Evolutionary conservation across 1,140 invertebrate genomes (phyloP).

Genomic region (Portunus trituberculatus): DNA sequence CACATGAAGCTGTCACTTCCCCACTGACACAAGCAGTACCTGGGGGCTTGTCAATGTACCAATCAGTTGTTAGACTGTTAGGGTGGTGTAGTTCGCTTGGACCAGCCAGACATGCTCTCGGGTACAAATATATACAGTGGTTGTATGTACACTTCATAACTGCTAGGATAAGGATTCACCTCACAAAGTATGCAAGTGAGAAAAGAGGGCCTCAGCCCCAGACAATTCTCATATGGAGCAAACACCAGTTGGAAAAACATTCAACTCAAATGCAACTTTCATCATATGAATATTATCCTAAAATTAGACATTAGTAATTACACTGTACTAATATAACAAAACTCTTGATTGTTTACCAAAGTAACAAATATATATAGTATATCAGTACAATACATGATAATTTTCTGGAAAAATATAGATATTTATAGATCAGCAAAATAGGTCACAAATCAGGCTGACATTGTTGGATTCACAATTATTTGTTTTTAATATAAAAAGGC

Average conservation of each 20-base stretch:
- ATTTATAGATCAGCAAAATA: slow-evolving; percentile 61
- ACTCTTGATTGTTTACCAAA: slow-evolving; percentile 60
- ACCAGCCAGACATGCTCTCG: slow-evolving; percentile 63
- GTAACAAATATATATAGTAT: slow-evolving; percentile 50
- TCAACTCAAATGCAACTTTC: slow-evolving; percentile 26
- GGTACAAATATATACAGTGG: slow-evolving; percentile 64
- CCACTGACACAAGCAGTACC: neutral
- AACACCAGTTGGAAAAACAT: neutral
- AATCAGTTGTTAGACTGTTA: slow-evolving; percentile 49
- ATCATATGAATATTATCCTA: slow-evolving; percentile 60
- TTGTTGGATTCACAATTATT: neutral
- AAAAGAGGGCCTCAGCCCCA: neutral
- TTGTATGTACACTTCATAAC: slow-evolving; percentile 64
- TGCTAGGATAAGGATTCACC: slow-evolving; percentile 22
- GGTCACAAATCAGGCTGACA: slow-evolving; percentile 58
- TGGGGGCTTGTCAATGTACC: neutral
- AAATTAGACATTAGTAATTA: slow-evolving; percentile 67
- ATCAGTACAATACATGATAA: slow-evolving; percentile 62
- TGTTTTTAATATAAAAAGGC: slow-evolving; percentile 7
- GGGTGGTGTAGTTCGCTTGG: slow-evolving; percentile 59
- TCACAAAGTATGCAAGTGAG: slow-evolving; percentile 45
- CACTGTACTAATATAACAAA: slow-evolving; percentile 70
- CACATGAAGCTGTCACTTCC: neutral
- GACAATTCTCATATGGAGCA: slow-evolving; percentile 25
- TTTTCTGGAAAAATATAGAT: slow-evolving; percentile 40